Evolutionary conservation across 2,888 invertebrate species (phyloP), one percentile per base, ranked within the genome.

Genomic region (Meta bourneti): DNA sequence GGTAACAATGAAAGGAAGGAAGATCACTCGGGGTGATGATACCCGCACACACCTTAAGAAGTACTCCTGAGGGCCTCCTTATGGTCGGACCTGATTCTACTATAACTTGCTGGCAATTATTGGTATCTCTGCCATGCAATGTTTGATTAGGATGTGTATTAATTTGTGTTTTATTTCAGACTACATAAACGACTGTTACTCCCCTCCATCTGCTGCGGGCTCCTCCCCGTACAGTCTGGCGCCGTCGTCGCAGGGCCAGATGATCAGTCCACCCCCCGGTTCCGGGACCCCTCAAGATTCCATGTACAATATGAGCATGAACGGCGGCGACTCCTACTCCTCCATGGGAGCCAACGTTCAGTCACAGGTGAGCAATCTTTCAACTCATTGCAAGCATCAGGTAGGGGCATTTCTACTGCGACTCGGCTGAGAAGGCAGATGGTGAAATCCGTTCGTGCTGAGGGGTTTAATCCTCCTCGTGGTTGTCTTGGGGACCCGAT

Each of bases 271-370:
- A 51, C 93, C 93, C 9, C 93, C 93, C 54, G 93, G 93, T 70
- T 91, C 93, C 13, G 93, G 91, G 19, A 90, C 91, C n/a, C 93
- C 93, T 16, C 93, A 93, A 80, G 93, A 93, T 78, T 92, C 93
- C 84, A 98, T 98, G 97, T 98, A 98, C 96, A 97, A 97, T 94
- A 97, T 98, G 96, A 98, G 98, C 93, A 97, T 98, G 94, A 97
- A 97, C 95, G 98, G 98, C 93, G 95, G 95, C 52, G 98, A 98
- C 95, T 98, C 98, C 95, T 96, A 96, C 94, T 97, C 97, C 94
- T 96, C 96, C 74, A 94, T 95, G 94, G 93, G 95, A 82, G 95
- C 95, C 91, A 95, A 95, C 94, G 95, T 95, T 85, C 95, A 95
- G 93, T 95, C 95, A 90, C 95, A 95, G 95, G 95, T 95, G 94